phyloP scores from a whole-genome alignment of 2,888 invertebrate genomes.

The Fragum fragum region DNA sequence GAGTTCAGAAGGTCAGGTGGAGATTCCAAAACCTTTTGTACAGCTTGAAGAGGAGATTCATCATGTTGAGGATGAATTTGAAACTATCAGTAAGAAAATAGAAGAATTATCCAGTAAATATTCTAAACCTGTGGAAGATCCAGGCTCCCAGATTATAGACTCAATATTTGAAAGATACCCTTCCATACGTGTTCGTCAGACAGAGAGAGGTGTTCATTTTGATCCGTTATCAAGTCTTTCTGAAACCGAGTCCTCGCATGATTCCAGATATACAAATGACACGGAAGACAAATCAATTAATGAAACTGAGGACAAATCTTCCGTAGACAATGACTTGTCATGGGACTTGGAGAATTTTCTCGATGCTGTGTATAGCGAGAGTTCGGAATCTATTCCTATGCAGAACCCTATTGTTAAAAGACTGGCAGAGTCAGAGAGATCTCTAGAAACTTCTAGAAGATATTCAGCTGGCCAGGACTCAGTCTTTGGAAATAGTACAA shows the following conservation, averaged over 20 bases:
- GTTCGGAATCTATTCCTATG: conserved; percentile 43
- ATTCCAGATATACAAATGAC: conserved; percentile 13
- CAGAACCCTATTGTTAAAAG: conserved; percentile 33
- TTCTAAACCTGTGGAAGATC: conserved; percentile 39
- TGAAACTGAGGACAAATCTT: conserved; percentile 31
- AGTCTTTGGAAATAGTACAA: conserved; percentile 31
- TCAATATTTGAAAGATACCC: conserved; percentile 61
- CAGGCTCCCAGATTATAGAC: conserved; percentile 56
- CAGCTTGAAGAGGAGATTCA: conserved; percentile 77
- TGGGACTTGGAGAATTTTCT: conserved; percentile 77
- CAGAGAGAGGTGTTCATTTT: conserved; percentile 47
- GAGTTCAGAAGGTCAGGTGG: conserved; percentile 57
- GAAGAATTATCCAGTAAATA: conserved; percentile 71
- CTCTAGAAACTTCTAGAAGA: not conserved
- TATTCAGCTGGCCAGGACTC: conserved; percentile 2
- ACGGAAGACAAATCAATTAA: conserved; percentile 29
- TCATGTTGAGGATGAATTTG: conserved; percentile 80
- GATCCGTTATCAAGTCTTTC: conserved; percentile 35
- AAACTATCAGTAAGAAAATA: conserved; percentile 76
- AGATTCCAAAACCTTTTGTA: conserved; percentile 72
- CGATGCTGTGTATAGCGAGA: conserved; percentile 60
- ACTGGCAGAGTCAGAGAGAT: not conserved
- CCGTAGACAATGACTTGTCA: conserved; percentile 64
- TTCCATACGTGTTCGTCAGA: conserved; percentile 63
- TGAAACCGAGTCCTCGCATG: conserved; percentile 36